Base-by-base conservation (phyloP, 1,140 invertebrate genomes). In the Drosophila mayri region DNA sequence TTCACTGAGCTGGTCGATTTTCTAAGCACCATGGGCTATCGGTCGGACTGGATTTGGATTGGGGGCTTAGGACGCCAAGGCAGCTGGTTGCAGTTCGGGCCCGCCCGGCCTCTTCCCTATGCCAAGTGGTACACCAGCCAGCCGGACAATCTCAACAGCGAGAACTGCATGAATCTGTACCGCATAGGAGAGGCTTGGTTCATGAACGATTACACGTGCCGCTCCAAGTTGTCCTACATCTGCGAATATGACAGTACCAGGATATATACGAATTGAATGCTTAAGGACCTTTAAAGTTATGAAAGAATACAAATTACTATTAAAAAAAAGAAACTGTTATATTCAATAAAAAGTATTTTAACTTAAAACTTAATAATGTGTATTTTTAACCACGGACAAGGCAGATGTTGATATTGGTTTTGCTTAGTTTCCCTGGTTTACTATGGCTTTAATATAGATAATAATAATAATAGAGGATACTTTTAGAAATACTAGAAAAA, bases 151-250 rank as follows among this genome's bases (percentile, higher is more conserved):
- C 12, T 59, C 8, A 44, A 59, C 57, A 59, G 57, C 40, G 57
- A 59, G 57, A 59, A 59, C 40, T 59, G 57, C 40, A 59, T 59
- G 57, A 59, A 59, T 14, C n/a, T 59, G 1, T 59, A 59, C 12
- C 38, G 57, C 9, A 44, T 59, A 9, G 57, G n/a, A 8, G 28
- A 59, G 28, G n/a, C 3, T 9, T 59, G 40, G 57, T 59, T 32
- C 18, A 44, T 59, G 40, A 59, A 59, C 12, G 40, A 59, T 11
- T 59, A 59, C 28, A 8, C 32, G 0, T 59, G 57, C 8, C 40
- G 40, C 12, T 2, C 10, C 7, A n/a, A 44, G 28, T 16, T 59
- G n/a, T 44, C 57, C 2, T 59, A 59, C 57, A 59, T 59, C 14
- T 59, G 40, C 28, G 40, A 44, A 14, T 14, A 43, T 12, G 37